Conservation (phyloP, 2,888 invertebrate species). For the Idaea dimidiata region DNA sequence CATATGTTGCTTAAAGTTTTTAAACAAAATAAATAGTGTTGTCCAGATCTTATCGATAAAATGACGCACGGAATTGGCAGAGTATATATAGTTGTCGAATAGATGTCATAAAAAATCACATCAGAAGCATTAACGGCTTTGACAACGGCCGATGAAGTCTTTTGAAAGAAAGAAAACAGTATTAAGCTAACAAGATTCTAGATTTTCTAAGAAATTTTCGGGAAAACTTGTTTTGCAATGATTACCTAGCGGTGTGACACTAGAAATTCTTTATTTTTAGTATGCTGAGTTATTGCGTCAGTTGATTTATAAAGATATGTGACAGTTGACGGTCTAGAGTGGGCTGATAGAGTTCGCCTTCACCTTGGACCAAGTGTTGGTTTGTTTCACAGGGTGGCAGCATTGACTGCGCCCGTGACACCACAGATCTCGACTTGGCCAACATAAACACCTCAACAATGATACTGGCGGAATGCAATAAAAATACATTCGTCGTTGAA, state of each 20-base stretch:
- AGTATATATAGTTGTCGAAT: slow-evolving; percentile 9
- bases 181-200: not conserved
- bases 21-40: slow-evolving; percentile 15
- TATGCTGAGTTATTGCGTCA: slow-evolving; percentile 47
- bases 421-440: slow-evolving; percentile 50
- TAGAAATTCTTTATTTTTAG: slow-evolving; percentile 29
- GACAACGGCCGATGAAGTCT: not conserved
- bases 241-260: slow-evolving; percentile 5
- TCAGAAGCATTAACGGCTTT: not conserved
- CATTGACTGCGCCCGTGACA: slow-evolving; percentile 72
- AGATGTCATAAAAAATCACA: slow-evolving; percentile 27
- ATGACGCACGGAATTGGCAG: slow-evolving; percentile 9
- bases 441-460: slow-evolving; percentile 70
- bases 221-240: not conserved
- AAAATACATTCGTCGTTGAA: slow-evolving; percentile 52
- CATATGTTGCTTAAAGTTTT: slow-evolving; percentile 11
- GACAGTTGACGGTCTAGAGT: slow-evolving; percentile 51
- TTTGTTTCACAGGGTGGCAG: slow-evolving; percentile 59
- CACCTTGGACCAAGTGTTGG: slow-evolving; percentile 70
- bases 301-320: slow-evolving; percentile 60
- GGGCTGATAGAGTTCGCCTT: slow-evolving; percentile 60
- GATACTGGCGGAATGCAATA: slow-evolving; percentile 53
- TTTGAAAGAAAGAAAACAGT: not conserved
- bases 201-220: not conserved
- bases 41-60: slow-evolving; percentile 24